Evolutionary conservation across 2,113 vertebrate genomes (phyloP).

Genomic region (Antigone vipio): DNA sequence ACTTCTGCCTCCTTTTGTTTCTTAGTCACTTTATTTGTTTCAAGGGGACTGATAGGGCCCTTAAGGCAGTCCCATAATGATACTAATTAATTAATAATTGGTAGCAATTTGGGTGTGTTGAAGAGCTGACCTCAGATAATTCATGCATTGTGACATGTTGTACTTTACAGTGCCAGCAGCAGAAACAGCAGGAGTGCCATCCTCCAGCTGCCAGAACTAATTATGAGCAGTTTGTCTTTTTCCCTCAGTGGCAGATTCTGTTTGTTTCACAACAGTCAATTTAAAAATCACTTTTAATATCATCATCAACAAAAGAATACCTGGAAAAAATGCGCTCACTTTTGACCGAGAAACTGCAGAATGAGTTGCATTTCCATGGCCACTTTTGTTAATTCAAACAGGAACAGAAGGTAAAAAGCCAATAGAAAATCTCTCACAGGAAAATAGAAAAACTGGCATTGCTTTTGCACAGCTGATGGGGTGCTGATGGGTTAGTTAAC

Average conservation of each 20-base stretch:
- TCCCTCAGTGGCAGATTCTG: conserved; percentile 11
- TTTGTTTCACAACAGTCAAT: conserved; percentile 43
- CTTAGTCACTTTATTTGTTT: conserved; percentile 22
- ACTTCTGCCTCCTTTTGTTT: background rate
- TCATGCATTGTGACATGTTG: conserved; percentile 52
- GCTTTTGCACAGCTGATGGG: background rate
- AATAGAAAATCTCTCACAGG: background rate
- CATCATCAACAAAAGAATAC: conserved; percentile 26
- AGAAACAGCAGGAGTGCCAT: conserved; percentile 65
- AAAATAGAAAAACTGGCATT: background rate
- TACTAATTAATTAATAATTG: conserved; percentile 68
- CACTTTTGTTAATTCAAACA: background rate
- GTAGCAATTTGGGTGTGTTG: conserved; percentile 41
- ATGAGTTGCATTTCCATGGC: background rate
- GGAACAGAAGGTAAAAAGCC: background rate
- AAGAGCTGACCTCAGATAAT: conserved; percentile 55
- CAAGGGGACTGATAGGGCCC: background rate
- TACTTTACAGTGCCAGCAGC: conserved; percentile 61
- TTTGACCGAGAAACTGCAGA: background rate
- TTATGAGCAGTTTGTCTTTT: conserved; percentile 62
- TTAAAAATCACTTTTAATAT: conserved; percentile 58
- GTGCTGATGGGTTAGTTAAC: background rate
- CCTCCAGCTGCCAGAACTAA: conserved; percentile 66
- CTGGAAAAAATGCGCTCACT: background rate
- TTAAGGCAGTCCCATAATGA: conserved; percentile 33